These are phyloP conservation scores for Sorex maritimensis DNA, from an alignment of 2,797 vertebrate species.

Conservation along the genomic window DNA sequence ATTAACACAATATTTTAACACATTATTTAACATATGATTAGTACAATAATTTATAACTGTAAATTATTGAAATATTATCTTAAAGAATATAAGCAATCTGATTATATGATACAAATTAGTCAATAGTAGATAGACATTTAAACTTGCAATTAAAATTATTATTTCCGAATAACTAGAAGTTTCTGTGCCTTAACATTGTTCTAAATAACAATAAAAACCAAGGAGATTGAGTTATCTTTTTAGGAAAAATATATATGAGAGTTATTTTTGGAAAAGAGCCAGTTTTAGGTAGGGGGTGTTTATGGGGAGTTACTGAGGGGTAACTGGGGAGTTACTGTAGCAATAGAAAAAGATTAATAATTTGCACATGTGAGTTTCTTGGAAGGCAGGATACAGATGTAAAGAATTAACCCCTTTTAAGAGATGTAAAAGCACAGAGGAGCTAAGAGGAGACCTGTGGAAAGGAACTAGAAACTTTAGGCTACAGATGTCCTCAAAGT, in stretches of 20 bases:
- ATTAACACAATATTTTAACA: no score
- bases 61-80: slow-evolving; percentile 57
- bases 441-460: slow-evolving; percentile 90
- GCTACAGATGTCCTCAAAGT: slow-evolving; percentile 89
- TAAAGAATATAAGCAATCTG: background rate
- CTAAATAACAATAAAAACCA: slow-evolving; percentile 88
- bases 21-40: no score
- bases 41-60: no score
- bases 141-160: slow-evolving; percentile 87
- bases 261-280: slow-evolving; percentile 91
- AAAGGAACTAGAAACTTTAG: slow-evolving; percentile 87
- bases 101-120: slow-evolving; percentile 50
- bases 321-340: slow-evolving; percentile 91
- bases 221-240: slow-evolving; percentile 90
- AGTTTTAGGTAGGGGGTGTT: slow-evolving; percentile 91
- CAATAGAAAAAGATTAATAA: slow-evolving; percentile 93
- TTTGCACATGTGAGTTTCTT: slow-evolving; percentile 93
- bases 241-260: slow-evolving; percentile 89
- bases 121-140: slow-evolving; percentile 70
- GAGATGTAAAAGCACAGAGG: slow-evolving; percentile 92
- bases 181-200: slow-evolving; percentile 86
- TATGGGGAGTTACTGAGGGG: slow-evolving; percentile 79
- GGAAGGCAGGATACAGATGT: slow-evolving; percentile 93
- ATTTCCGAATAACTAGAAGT: slow-evolving; percentile 88
- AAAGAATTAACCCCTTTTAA: slow-evolving; percentile 94